These are phyloP conservation scores for Apus apus DNA, from an alignment of 2,113 vertebrate species.

Conservation along the genomic window DNA sequence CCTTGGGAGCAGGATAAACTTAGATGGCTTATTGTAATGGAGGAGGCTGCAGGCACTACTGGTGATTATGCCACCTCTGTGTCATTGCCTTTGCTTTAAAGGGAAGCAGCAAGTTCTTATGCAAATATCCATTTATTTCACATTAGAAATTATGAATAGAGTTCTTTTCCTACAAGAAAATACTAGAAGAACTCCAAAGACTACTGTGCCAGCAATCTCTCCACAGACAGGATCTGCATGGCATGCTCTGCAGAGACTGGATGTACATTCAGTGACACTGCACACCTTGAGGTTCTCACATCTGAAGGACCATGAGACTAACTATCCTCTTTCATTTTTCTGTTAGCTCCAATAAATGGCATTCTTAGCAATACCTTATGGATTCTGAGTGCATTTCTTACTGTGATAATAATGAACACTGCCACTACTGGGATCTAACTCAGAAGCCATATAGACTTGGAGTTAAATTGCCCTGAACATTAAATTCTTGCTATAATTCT, in stretches of 20 bases:
- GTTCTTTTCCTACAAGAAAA: neutral
- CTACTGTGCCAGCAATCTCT: fast-evolving
- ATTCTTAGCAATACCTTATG: neutral
- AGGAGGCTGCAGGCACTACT: neutral
- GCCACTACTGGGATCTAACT: neutral
- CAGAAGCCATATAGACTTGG: neutral
- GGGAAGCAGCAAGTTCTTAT: neutral
- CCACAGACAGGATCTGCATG: neutral
- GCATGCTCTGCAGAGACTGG: neutral
- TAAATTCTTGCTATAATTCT: neutral
- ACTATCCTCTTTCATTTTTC: neutral
- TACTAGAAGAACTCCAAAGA: neutral
- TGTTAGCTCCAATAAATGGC: neutral
- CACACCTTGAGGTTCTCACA: neutral
- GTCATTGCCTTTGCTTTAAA: neutral
- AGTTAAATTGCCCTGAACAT: neutral
- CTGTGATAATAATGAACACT: neutral
- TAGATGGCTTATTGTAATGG: neutral
- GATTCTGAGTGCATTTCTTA: neutral
- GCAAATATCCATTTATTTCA: neutral
- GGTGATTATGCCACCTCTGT: neutral
- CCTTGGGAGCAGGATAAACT: neutral
- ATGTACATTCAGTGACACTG: neutral
- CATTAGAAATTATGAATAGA: neutral
- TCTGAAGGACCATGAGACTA: neutral